Conservation (phyloP, 2,113 vertebrate genomes). For the Phyllopteryx taeniolatus region DNA sequence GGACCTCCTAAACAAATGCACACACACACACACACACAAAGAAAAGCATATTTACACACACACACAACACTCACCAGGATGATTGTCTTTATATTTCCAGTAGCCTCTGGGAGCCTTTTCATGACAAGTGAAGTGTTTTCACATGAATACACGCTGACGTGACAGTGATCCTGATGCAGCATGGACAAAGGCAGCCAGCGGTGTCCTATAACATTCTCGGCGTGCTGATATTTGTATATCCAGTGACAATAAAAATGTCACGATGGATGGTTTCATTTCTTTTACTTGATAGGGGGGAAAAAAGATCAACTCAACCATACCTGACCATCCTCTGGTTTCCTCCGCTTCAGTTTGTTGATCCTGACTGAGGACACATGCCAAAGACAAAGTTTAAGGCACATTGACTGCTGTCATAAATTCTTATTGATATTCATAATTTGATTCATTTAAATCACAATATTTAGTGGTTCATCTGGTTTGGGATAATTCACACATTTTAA, state of each 20-base stretch:
- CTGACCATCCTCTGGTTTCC: slow-evolving; percentile 62
- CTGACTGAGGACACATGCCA: slow-evolving; percentile 56
- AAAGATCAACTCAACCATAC: slow-evolving; percentile 19
- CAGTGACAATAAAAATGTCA: slow-evolving; percentile 26
- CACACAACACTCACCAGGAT: slow-evolving; percentile 15
- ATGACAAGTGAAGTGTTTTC: slow-evolving; percentile 48
- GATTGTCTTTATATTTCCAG: slow-evolving; percentile 19
- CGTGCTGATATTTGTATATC: slow-evolving; percentile 5
- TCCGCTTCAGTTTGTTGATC: slow-evolving; percentile 67
- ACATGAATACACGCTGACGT: slow-evolving; percentile 45
- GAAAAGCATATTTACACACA: slow-evolving; percentile 15
- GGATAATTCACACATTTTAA: background rate
- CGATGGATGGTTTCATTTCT: slow-evolving; percentile 3
- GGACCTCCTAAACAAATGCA: slow-evolving; percentile 82
- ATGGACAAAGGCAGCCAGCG: slow-evolving; percentile 35
- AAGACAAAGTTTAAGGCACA: background rate
- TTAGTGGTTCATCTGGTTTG: background rate
- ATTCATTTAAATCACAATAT: background rate
- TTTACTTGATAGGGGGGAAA: background rate
- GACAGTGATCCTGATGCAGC: slow-evolving; percentile 53
- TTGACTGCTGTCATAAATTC: background rate
- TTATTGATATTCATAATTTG: background rate
- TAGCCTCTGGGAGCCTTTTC: slow-evolving; percentile 43
- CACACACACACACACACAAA: slow-evolving; percentile 19
- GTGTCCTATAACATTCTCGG: slow-evolving; percentile 1